Base-by-base conservation (phyloP, 2,113 vertebrate genomes). In the Tupaia chinensis region DNA sequence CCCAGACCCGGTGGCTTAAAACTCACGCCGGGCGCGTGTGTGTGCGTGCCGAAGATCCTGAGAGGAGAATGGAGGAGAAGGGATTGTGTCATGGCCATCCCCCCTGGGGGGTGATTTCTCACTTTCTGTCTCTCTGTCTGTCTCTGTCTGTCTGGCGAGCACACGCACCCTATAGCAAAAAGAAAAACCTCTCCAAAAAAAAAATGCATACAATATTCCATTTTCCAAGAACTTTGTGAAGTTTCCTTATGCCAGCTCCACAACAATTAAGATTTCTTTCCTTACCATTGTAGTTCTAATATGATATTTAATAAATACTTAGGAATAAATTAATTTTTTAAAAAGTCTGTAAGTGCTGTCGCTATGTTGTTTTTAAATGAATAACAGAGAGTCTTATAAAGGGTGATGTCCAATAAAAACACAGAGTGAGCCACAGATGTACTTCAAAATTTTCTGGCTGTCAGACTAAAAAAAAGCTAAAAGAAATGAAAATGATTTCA, bases 381-480 rank as follows among this genome's bases (percentile, higher is more conserved):
- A 84, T 80, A 91, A 70, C 69, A 16, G 9, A 82, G 3, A 88
- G 2, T 72, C 19, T 94, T 88, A 25, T 80, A 66, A 78, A 25
- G 80, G 32, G 19, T 85, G n/a, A 1, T 72, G 8, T 29, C 11
- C n/a, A 89, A n/a, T 23, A 89, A 95, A 95, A 94, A 66, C 61
- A 78, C 17, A 77, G 77, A 15, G 3, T 83, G 44, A 94, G 23
- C 8, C 68, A 94, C 9, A 70, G 3, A 53, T 29, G 17, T 44
- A 54, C 58, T 56, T 94, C 93, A 54, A 34, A 23, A 88, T 72
- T 65, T 95, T 61, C 66, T 66, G 69, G 32, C 34, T 79, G 27
- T 2, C 32, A 79, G 6, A 58, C 27, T 60, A 78, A 81, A 58
- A 81, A 69, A 9, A 12, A 85, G 81, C 87, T 74, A 17, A 77